Base-by-base conservation (phyloP, 2,888 invertebrate species). In the Eupithecia dodoneata region DNA sequence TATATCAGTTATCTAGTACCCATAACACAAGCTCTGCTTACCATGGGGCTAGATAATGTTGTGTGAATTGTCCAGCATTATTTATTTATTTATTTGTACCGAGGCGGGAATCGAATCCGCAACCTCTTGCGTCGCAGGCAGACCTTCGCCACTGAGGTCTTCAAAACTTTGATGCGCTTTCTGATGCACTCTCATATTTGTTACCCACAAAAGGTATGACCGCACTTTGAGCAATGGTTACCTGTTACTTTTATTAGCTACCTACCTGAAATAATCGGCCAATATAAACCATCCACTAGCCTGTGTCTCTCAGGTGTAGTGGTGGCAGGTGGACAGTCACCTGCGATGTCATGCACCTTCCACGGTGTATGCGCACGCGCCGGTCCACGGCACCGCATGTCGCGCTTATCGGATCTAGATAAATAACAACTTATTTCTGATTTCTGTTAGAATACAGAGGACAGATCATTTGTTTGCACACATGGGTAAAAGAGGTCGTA, bases 341-440 rank as follows among this genome's bases (percentile, higher is more conserved):
- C 90, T 89, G 89, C 87, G 45, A 85, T 88, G 92, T 90, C 92
- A 91, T 90, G 91, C 91, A 93, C 93, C 92, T 87, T 88, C 89
- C 91, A 90, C 91, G 91, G 88, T 88, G 86, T 87, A 81, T 89
- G 92, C 86, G 89, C 90, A 87, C 89, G 90, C 92, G 89, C 80
- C 87, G 87, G 87, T 88, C 91, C 92, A 90, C 91, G 90, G 88
- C 90, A 82, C 71, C 76, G 73, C 71, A 63, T 72, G 74, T 52
- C 74, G 63, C 15, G 47, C 13, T 65, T 76, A 76, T 76, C 74
- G 47, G 45, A 75, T 73, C 66, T 75, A 71, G 71, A 72, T 75
- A 72, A 66, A 76, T 59, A 72, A 73, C 65, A 49, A 55, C 59
- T 59, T 63, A 18, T 59, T 67, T 44, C 69, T 77, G 75, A 77